Base-by-base conservation (phyloP, 2,888 invertebrate genomes). In the Lepidochrysops patricia region DNA sequence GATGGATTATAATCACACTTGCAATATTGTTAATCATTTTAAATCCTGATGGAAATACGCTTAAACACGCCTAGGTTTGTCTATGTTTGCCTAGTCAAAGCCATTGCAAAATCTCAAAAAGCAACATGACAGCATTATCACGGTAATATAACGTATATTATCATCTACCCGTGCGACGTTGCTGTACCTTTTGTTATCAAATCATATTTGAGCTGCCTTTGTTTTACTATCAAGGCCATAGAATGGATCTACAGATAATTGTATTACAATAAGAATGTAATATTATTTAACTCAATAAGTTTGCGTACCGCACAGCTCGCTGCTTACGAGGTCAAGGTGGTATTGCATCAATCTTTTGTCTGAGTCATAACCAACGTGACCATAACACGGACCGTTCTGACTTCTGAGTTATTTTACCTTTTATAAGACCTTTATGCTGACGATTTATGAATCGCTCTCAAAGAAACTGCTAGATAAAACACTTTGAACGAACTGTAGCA, bases 321-420 rank as follows among this genome's bases (percentile, higher is more conserved):
- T 32, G 54, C 54, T 54, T 12, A 54, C 54, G 54, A 19, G 54
- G 54, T 54, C 54, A 54, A 54, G 54, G 54, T 29, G 3, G 54
- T 54, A 32, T 54, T 54, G 54, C 54, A 54, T 54, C 54, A 54
- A 54, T 54, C 54, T 52, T 13, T 54, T 19, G 43, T 43, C 54
- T 54, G 54, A 54, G 29, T 54, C 54, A 54, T 32, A 19, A 54
- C 4, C 54, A 19, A 54, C 54, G 54, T 32, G 54, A 54, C 54
- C 32, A 54, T 54, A 32, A 54, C 32, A 54, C 12, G 19, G 15
- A 32, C 13, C 37, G 37, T 3, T n/a, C 37, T 2, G n/a, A 37
- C 37, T 37, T 37, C 13, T 35, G 13, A 37, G 5, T 37, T 37
- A n/a, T n/a, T n/a, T n/a, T n/a, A n/a, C n/a, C n/a, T n/a, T n/a